Evolutionary conservation across 2,797 vertebrate genomes (phyloP), one percentile per base, ranked within the genome.

Genomic region (Salmo trutta): DNA sequence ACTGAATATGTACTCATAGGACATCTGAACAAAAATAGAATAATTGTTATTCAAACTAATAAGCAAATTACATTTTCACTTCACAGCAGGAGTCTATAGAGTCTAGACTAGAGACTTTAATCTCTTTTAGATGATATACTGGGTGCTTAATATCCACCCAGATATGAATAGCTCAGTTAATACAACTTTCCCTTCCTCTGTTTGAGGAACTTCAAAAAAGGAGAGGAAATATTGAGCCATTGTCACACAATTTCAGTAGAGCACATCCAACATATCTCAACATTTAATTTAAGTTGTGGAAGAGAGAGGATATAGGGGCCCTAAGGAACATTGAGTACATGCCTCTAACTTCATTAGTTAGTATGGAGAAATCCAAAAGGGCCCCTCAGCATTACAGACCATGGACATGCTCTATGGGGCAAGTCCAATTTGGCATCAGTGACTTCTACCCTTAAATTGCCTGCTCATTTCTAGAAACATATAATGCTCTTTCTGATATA

Each of bases 381-480:
- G 67, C 29, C 29, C 24, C 6, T 59, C 71, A 59, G 19, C 8
- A 24, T 51, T 51, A 19, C 16, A n/a, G n/a, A 21, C 3, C 19
- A 54, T 59, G 6, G 53, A 56, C 54, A 59, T 56, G 71, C 27
- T n/a, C n/a, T n/a, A n/a, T n/a, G n/a, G n/a, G n/a, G n/a, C n/a
- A n/a, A n/a, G n/a, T 73, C 71, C 71, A 72, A 54, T 72, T 72
- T 31, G 27, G 51, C 47, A n/a, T 27, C 21, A 54, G 21, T 53
- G 52, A 53, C 51, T 72, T 31, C 51, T 72, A 21, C 70, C 24
- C 24, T 54, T 72, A 53, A 54, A 54, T 73, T 53, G 52, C 71
- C 52, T 73, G 29, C 72, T 59, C 71, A 73, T 73, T 73, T 73
- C 53, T 19, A 5, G 15, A 29, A 27, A 10, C 47, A 54, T 71